Evolutionary conservation across 2,797 vertebrate species (phyloP), one percentile per base, ranked within the genome.

Genomic region (Pangasius krempfi): DNA sequence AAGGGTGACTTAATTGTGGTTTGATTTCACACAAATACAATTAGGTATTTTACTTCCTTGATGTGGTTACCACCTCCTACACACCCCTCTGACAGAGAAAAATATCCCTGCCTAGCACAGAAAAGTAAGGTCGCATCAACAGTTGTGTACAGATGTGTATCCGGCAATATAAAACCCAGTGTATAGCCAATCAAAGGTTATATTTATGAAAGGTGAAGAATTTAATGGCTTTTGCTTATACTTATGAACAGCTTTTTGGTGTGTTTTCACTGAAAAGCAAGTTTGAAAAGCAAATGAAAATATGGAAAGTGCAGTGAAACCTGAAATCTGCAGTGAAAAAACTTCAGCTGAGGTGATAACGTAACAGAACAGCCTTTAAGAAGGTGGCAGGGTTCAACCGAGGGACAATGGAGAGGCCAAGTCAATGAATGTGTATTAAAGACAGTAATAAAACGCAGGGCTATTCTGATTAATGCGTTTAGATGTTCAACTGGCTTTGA

Each of bases 201-300:
- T 50, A 66, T 30, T 68, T 22, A 33, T 33, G 44, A 68, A 62
- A 82, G 56, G 20, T 60, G 20, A 81, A 14, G 30, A 82, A 33
- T 84, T 50, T 33, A 54, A 85, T 85, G 37, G 47, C 64, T 85
- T 56, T 85, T 70, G 30, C 64, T 85, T 70, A 54, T 68, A 64
- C 5, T 44, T 64, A 81, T 40, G 20, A 40, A 44, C 37, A n/a
- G 56, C 12, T 44, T 62, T 27, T 82, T 27, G 27, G 7, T 47
- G 60, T 2, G 44, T 52, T 68, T 52, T 68, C 60, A 25, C 16
- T 13, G 12, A 44, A 44, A 7, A 44, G 44, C 44, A 6, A 44
- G 14, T 50, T 68, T 84, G 5, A 68, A 84, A 33, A 68, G 62
- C 27, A 47, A 50, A 50, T 22, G 44, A 68, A 68, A 50, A 44